A percentile compares a stretch with the other conserved stretches of the same genome.
Conservation (phyloP, 2,797 vertebrate genomes). For the Manis crassicaudata region DNA sequence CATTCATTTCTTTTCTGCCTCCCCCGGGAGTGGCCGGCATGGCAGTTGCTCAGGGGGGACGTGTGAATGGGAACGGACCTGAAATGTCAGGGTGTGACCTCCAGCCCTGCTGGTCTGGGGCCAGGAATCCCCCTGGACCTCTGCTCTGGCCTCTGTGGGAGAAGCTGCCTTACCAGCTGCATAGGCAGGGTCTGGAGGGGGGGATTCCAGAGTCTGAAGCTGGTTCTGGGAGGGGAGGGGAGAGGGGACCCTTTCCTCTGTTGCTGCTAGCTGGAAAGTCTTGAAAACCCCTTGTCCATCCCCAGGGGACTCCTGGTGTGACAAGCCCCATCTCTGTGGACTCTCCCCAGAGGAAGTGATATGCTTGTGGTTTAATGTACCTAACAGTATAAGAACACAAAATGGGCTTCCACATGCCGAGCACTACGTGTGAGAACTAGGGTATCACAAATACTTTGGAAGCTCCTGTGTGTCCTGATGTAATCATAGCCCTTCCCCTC, state of each 20-base stretch:
- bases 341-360: not conserved
- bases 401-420: rapidly evolving
- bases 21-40: rapidly evolving
- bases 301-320: not conserved
- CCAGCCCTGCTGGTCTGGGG: not conserved
- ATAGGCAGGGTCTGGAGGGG: no score
- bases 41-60: not conserved
- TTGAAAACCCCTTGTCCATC: not conserved
- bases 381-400: not conserved
- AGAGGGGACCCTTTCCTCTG: not conserved
- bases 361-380: rapidly evolving
- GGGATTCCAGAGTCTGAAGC: not conserved
- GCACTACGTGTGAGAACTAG: not conserved
- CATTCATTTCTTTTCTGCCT: not conserved
- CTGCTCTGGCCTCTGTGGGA: not conserved
- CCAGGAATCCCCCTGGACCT: not conserved
- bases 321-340: not conserved
- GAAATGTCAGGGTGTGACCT: not conserved
- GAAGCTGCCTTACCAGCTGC: no score
- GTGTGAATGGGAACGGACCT: not conserved
- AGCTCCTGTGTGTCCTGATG: not conserved
- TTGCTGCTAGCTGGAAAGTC: not conserved
- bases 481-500: not conserved
- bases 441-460: not conserved
- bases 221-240: not conserved